Evolutionary conservation across 2,113 vertebrate genomes (phyloP), one percentile per base, ranked within the genome.

Genomic region (Steatornis caripensis): DNA sequence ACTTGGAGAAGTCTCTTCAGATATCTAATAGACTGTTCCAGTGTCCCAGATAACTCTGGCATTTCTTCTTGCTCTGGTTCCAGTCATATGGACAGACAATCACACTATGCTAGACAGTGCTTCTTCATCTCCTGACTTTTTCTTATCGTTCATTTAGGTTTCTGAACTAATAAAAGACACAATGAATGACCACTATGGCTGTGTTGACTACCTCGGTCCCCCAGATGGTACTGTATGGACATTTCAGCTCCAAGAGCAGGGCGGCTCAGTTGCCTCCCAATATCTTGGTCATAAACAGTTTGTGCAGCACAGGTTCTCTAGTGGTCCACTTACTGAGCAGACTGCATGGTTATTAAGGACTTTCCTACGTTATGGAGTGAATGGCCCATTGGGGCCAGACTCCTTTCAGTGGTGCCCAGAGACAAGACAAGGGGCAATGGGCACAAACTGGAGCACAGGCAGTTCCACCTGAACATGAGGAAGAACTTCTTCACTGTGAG

Each of bases 191-290:
- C 26, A 22, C 24, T 68, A 30, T 1, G 2, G 6, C 41, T 53
- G 11, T 32, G 10, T 5, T 29, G 37, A 54, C 54, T 43, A 6
- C 18, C 22, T 78, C 0, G 0, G 43, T 78, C 12, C 16, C 75
- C 48, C 64, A 41, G 20, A 82, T 0, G 0, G 6, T 57, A 12
- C 13, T 23, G 48, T 20, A 39, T 21, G 18, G 51, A 66, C 15
- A 62, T 21, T 30, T 39, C 3, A 1, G 16, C 39, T 87, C 39
- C 29, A 46, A 66, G 39, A 68, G 12, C 6, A 60, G 23, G 3
- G 4, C n/a, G 18, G 11, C 39, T 80, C 39, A 1, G 6, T 39
- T 80, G 34, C 53, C 36, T 94, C 57, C n/a, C 5, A 36, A 7
- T 26, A 18, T 32, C 62, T 65, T 39, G 30, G 32, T 43, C 21